Base-by-base conservation (phyloP, 2,113 vertebrate species). In the Benitochromis conjunctus region DNA sequence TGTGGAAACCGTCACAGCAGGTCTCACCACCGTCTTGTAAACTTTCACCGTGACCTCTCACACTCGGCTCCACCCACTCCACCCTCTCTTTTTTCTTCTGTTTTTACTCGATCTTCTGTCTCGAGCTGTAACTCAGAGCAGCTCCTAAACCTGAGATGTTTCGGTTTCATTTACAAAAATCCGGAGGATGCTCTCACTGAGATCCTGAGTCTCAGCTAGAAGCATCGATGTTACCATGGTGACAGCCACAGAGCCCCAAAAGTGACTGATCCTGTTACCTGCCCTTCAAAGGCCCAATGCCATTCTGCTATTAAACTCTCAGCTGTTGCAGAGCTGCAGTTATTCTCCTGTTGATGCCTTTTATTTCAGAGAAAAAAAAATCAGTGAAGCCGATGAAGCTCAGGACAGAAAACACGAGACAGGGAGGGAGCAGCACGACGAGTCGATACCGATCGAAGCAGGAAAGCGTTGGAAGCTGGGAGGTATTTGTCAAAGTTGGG, bases 211-310 rank as follows among this genome's bases (percentile, higher is more conserved):
- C 60, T 36, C 10, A 8, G 19, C 19, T 13, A 36, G 58, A 62
- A 66, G 62, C 36, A 21, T 41, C 6, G 1, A 66, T 13, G 34
- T 66, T n/a, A 14, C 36, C 19, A 41, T 7, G 7, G 4, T 41
- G 19, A 66, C 62, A 0, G 6, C 31, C 60, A 64, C 58, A 41
- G 7, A 41, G 36, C 36, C 36, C 48, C n/a, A 38, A 4, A 43
- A 43, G 19, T 66, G 3, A 21, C 41, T 16, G 14, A 48, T 66
- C 14, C 62, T 41, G 19, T 41, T 66, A 1, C 34, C 0, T 3
- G 0, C 21, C 19, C 19, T 66, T 69, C 12, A 43, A 24, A 24
- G n/a, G 0, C n/a, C 24, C 21, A 0, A 66, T 43, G 3, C 1
- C n/a, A 21, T 16, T 46, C 64, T 18, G 66, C 13, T 14, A 4